Conservation (phyloP, 2,797 vertebrate species). For the Oryzias dopingdopingensis region DNA sequence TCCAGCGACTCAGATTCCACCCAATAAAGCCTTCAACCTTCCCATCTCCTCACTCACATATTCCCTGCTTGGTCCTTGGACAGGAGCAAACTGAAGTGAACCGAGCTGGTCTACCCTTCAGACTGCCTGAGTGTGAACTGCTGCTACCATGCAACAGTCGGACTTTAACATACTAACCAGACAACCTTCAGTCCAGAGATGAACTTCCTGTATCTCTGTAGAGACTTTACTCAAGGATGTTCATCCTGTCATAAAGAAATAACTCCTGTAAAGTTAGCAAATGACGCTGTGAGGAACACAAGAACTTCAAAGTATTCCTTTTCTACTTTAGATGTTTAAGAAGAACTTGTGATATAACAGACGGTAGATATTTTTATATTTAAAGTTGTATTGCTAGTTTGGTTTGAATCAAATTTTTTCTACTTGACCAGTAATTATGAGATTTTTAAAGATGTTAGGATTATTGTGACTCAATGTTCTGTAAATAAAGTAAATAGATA, state of each 20-base stretch:
- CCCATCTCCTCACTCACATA: constrained; percentile 2
- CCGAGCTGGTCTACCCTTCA: constrained; percentile 45
- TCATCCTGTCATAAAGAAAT: constrained; percentile 49
- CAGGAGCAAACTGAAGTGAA: constrained; percentile 63
- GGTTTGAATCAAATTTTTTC: constrained; percentile 30
- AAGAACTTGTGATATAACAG: constrained; percentile 42
- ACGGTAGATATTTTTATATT: constrained; percentile 50
- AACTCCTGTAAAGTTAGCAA: constrained; percentile 40
- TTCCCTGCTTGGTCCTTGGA: constrained; percentile 22
- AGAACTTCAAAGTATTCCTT: constrained; percentile 65
- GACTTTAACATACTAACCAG: constrained; percentile 60
- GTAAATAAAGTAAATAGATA: constrained; percentile 44
- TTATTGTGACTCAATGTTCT: constrained; percentile 33
- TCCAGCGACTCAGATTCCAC: constrained; percentile 95
- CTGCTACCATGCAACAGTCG: constrained; percentile 38
- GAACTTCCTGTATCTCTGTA: constrained; percentile 41
- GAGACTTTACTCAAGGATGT: constrained; percentile 38
- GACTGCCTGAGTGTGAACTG: constrained; percentile 46
- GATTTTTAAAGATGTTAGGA: constrained; percentile 28
- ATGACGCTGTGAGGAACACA: constrained; percentile 40
- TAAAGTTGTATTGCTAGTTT: constrained; percentile 47
- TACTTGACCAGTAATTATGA: constrained; percentile 32
- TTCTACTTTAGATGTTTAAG: constrained; percentile 55
- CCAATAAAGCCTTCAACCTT: constrained; percentile 74
- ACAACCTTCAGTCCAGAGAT: constrained; percentile 31